Evolutionary conservation across 2,113 vertebrate genomes (phyloP), one percentile per base, ranked within the genome.

Genomic region (Octodon degus): DNA sequence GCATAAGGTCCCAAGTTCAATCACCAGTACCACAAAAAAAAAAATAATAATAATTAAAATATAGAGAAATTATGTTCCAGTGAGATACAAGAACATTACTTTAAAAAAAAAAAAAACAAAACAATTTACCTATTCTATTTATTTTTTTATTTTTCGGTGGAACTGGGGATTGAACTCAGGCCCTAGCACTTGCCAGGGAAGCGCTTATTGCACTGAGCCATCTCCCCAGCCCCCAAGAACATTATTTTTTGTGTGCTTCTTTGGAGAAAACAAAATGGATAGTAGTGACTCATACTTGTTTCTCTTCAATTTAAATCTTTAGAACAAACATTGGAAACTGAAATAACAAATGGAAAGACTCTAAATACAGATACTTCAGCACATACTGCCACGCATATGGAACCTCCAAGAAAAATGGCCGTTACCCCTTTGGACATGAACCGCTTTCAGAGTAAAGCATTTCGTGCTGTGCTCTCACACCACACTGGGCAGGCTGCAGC

Each of bases 351-450:
- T 91, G 96, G 92, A 90, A 77, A 85, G 79, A 94, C 60, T 86
- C 70, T 96, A 50, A 96, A 95, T 95, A 1, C 37, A 43, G 92
- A 96, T 98, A 94, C 86, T 93, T 67, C 90, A 60, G 96, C 97
- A 3, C 89, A 76, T 47, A 97, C 98, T 94, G 40, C 98, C 50
- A 89, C 85, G 3, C 67, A 88, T 8, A 74, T 95, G 83, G 96
- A 98, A 92, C 98, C 97, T 77, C 98, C 97, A 11, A 99, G 97
- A 90, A 99, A 97, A 77, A 16, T 98, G 9, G 94, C 98, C 40
- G 97, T 99, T 50, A 99, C 99, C 1, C 99, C 99, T 0, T 98
- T 99, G 80, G 99, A 99, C 98, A 97, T 99, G 81, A 99, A 98
- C 80, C 98, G 98, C 72, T 99, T 99, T 96, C 99, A 99, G 98